These are phyloP conservation scores for Stegophylla sp. DNA, from an alignment of 2,888 invertebrate genomes.

Conservation along the genomic window DNA sequence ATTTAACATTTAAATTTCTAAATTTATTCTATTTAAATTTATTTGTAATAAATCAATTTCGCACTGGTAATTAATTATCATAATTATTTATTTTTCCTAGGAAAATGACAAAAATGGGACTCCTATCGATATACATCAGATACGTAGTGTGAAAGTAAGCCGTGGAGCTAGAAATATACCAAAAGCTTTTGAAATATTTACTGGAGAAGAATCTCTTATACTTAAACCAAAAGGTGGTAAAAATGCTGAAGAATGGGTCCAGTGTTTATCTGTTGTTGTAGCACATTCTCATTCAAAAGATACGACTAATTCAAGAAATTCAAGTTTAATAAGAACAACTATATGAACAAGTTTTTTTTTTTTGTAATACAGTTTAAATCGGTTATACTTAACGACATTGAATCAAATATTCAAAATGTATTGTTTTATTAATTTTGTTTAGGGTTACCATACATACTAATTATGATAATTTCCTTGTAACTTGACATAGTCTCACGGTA, in stretches of 20 bases:
- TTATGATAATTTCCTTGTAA: neutral
- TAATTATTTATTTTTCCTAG: constrained; percentile 67
- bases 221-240: constrained; percentile 93
- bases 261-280: constrained; percentile 90
- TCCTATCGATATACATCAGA: constrained; percentile 87
- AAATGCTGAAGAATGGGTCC: constrained; percentile 95
- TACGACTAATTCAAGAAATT: constrained; percentile 62
- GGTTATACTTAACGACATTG: too few relatives aligned
- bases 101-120: constrained; percentile 72
- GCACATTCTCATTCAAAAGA: constrained; percentile 78
- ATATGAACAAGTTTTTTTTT: constrained; percentile 60
- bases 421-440: neutral
- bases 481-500: too few relatives aligned
- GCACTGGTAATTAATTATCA: neutral
- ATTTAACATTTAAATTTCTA: neutral
- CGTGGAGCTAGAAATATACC: constrained; percentile 90
- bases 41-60: neutral
- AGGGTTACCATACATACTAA: neutral
- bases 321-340: constrained; percentile 62
- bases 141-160: constrained; percentile 92
- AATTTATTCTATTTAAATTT: neutral
- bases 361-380: neutral
- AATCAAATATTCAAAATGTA: too few relatives aligned
- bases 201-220: constrained; percentile 88
- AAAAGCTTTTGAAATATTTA: constrained; percentile 96